phyloP scores from a whole-genome alignment of 2,113 vertebrate genomes.

The Neopipo cinnamomea region DNA sequence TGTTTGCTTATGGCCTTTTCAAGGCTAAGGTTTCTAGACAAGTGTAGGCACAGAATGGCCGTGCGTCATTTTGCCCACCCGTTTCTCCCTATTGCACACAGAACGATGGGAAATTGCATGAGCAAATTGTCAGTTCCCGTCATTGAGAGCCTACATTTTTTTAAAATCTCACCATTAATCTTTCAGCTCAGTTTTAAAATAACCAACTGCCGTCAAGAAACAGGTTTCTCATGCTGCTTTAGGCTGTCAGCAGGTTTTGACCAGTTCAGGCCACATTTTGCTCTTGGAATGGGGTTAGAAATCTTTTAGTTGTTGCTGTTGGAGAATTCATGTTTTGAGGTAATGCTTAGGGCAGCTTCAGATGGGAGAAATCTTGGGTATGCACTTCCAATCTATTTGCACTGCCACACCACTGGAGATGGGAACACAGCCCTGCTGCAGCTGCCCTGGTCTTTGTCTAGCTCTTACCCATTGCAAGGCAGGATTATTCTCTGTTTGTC shows the following conservation, averaged over 20 bases:
- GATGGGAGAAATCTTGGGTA: not conserved
- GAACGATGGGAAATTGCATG: constrained; percentile 60
- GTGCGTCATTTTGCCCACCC: constrained; percentile 43
- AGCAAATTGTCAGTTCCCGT: constrained; percentile 64
- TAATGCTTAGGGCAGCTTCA: constrained; percentile 17
- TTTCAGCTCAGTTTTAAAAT: constrained; percentile 63
- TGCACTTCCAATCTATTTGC: not conserved
- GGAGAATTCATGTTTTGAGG: constrained; percentile 33
- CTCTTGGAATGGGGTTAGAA: constrained; percentile 14
- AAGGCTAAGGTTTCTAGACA: constrained; percentile 49
- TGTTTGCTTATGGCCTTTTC: constrained; percentile 27
- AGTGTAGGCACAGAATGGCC: not conserved
- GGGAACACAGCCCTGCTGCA: not conserved
- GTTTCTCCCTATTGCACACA: constrained; percentile 29
- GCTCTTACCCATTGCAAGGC: not conserved
- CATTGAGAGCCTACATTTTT: constrained; percentile 49
- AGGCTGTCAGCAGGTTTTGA: constrained; percentile 62
- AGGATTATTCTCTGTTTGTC: constrained; percentile 9
- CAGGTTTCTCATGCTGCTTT: constrained; percentile 58
- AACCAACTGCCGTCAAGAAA: constrained; percentile 60
- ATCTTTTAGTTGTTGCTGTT: not conserved
- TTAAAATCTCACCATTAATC: constrained; percentile 62
- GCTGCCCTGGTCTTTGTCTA: not conserved
- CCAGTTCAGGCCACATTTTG: constrained; percentile 20
- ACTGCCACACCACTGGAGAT: not conserved